A percentile compares a stretch with the other conserved stretches of the same genome.
Evolutionary conservation across 2,888 invertebrate species (phyloP).

Genomic region (Eupithecia inturbata): DNA sequence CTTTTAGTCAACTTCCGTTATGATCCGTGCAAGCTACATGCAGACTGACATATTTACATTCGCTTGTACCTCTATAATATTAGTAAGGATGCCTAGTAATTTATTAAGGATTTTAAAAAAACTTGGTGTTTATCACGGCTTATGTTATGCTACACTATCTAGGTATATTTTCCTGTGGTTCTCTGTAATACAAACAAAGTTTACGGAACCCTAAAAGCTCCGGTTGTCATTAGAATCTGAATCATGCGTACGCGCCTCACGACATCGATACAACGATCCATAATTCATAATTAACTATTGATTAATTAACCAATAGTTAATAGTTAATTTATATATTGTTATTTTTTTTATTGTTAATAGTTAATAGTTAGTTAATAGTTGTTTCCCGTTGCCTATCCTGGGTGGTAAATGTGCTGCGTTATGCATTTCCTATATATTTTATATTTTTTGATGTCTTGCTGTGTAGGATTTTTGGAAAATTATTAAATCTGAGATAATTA

Average conservation of each 20-base stretch:
- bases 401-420: constrained; percentile 49
- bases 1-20: too few relatives aligned
- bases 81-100: too few relatives aligned
- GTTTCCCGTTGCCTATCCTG: constrained; percentile 52
- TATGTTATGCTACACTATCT: background rate
- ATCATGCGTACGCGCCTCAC: constrained; percentile 56
- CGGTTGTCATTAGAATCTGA: constrained; percentile 57
- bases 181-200: background rate
- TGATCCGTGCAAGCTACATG: too few relatives aligned
- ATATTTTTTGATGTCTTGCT: constrained; percentile 22
- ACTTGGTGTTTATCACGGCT: too few relatives aligned
- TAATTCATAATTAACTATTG: constrained; percentile 73
- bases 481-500: background rate
- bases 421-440: constrained; percentile 31
- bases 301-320: constrained; percentile 68
- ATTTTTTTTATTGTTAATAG: too few relatives aligned
- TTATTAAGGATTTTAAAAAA: too few relatives aligned
- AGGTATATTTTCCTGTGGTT: background rate
- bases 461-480: constrained; percentile 7
- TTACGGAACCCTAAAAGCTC: constrained; percentile 41
- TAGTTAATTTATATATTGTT: constrained; percentile 56
- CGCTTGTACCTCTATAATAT: too few relatives aligned
- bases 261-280: constrained; percentile 73
- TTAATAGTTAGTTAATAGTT: background rate
- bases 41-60: too few relatives aligned